Evolutionary conservation across 92 coral and sea anemone species (phyloP).

Genomic region (Phenganax subtilis): DNA sequence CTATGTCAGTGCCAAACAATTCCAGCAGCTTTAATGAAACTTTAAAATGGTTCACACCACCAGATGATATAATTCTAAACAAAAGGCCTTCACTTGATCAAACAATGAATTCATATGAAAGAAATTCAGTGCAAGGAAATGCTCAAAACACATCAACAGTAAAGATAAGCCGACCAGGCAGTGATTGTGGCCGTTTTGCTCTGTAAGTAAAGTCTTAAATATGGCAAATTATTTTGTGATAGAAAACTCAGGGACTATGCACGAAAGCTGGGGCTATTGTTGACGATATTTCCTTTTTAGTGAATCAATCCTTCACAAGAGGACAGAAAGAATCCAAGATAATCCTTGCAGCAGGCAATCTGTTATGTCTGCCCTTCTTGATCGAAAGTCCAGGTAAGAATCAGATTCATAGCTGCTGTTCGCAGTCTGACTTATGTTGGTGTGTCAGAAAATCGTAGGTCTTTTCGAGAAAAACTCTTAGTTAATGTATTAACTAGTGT

Average conservation of each 20-base stretch:
- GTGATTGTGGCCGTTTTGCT: conserved; percentile 11
- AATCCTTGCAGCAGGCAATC: conserved; percentile 62
- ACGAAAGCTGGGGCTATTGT: background rate
- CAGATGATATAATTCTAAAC: background rate
- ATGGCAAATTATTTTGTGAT: background rate
- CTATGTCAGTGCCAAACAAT: background rate
- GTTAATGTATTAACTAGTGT: too few relatives aligned
- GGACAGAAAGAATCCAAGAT: conserved; percentile 14
- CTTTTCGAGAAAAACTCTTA: too few relatives aligned
- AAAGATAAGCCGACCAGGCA: conserved; percentile 20
- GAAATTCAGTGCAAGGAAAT: background rate
- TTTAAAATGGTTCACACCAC: background rate
- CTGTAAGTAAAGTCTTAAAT: background rate
- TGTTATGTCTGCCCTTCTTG: conserved; percentile 59
- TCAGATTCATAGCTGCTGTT: background rate
- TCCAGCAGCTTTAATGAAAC: background rate
- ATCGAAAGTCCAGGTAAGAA: conserved; percentile 54
- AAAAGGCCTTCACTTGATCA: background rate
- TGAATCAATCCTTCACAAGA: conserved; percentile 40
- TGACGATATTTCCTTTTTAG: background rate
- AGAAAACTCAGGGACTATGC: background rate
- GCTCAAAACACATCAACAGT: conserved; percentile 18
- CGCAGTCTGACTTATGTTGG: too few relatives aligned
- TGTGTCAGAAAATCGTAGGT: too few relatives aligned
- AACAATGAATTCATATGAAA: background rate